phyloP scores from a whole-genome alignment of 2,888 invertebrate species.

The Heliconius hortense region DNA sequence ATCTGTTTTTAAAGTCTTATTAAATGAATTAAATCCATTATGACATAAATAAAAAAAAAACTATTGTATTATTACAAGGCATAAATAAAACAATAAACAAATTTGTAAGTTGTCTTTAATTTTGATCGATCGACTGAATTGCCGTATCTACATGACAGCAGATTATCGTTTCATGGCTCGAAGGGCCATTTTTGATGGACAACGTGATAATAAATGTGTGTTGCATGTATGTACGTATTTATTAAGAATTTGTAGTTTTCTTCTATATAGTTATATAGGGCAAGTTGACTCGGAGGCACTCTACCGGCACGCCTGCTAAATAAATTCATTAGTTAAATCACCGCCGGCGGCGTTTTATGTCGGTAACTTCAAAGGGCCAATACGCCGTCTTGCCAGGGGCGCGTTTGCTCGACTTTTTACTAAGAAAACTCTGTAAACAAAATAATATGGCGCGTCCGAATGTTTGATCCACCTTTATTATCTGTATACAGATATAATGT shows the following conservation, averaged over 20 bases:
- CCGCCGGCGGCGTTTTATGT: conserved; percentile 81
- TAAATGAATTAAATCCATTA: neutral
- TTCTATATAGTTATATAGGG: conserved; percentile 39
- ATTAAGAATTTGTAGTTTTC: conserved; percentile 41
- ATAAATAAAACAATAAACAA: conserved; percentile 30
- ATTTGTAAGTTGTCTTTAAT: conserved; percentile 42
- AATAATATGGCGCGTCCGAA: conserved; percentile 79
- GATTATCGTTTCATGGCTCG: conserved; percentile 38
- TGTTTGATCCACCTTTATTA: conserved; percentile 81
- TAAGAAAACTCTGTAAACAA: conserved; percentile 81
- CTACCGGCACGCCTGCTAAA: conserved; percentile 76
- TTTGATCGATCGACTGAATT: conserved; percentile 39
- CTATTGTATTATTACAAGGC: conserved; percentile 18
- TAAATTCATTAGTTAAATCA: conserved; percentile 84
- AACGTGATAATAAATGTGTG: conserved; percentile 30
- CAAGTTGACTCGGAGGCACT: conserved; percentile 49
- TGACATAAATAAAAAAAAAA: neutral
- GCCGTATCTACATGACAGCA: conserved; percentile 34
- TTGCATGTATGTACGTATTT: conserved; percentile 31
- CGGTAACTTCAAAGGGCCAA: conserved; percentile 79
- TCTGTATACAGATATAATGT: conserved; percentile 74
- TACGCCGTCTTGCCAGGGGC: conserved; percentile 72
- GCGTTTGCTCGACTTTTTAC: conserved; percentile 77
- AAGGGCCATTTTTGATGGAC: conserved; percentile 42
- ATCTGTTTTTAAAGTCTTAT: neutral